These are phyloP conservation scores for Eulacestoma nigropectus DNA, from an alignment of 2,113 vertebrate species.

Conservation along the genomic window DNA sequence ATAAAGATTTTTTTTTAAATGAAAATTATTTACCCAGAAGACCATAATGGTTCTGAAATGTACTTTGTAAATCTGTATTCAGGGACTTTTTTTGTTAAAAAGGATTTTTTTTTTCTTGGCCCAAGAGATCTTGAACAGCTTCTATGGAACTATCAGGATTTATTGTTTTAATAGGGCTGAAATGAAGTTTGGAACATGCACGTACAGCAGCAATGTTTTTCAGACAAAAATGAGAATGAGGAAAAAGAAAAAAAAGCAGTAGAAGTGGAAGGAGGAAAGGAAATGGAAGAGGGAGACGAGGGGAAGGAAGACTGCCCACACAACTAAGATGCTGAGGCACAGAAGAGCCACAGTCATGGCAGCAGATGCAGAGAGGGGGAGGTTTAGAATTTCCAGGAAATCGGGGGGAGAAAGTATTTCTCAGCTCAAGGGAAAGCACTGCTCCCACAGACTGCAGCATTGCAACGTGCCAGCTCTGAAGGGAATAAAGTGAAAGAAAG, in stretches of 20 bases:
- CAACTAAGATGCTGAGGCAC: neutral
- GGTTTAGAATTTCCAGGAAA: neutral
- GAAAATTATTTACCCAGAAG: conserved; percentile 73
- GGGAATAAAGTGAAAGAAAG: neutral
- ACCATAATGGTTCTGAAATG: conserved; percentile 65
- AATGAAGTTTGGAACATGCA: conserved; percentile 35
- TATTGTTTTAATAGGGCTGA: conserved; percentile 65
- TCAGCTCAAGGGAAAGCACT: neutral
- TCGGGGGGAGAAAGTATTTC: neutral
- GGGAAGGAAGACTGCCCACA: neutral
- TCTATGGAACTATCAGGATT: conserved; percentile 57
- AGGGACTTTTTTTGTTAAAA: conserved; percentile 46
- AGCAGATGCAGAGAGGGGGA: neutral
- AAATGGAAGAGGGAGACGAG: neutral
- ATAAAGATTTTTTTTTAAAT: conserved; percentile 57
- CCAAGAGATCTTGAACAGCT: conserved; percentile 64
- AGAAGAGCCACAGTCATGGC: neutral
- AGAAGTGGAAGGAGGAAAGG: neutral
- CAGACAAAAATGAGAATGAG: neutral
- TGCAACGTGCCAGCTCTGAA: neutral
- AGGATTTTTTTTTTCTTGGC: conserved; percentile 6
- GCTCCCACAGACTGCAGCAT: neutral
- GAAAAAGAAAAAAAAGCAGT: neutral
- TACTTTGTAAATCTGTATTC: conserved; percentile 60
- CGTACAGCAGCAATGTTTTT: neutral